These are phyloP conservation scores for Dermatemys mawii DNA, from an alignment of 2,113 vertebrate genomes.

Conservation along the genomic window DNA sequence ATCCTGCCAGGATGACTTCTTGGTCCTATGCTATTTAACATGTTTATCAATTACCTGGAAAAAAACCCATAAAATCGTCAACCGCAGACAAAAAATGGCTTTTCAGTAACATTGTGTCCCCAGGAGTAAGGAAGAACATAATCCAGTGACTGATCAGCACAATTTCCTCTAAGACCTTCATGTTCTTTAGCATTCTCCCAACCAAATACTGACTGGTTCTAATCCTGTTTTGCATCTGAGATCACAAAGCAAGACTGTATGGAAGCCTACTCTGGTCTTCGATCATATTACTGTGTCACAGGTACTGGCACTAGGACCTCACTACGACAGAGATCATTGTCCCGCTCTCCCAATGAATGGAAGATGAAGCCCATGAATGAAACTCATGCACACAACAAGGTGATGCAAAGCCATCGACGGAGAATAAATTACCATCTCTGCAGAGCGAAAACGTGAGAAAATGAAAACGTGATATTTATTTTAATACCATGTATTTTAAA, in stretches of 20 bases:
- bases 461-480: conserved; percentile 49
- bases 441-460: conserved; percentile 8
- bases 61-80: background rate
- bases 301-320: background rate
- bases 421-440: background rate
- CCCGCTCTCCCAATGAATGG: background rate
- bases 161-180: background rate
- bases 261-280: background rate
- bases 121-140: accelerated
- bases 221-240: background rate
- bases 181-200: background rate
- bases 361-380: background rate
- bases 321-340: accelerated
- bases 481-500: conserved; percentile 68
- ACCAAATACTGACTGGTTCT: background rate
- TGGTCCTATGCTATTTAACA: background rate
- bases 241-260: background rate
- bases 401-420: background rate
- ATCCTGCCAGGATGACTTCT: background rate
- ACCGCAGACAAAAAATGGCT: background rate
- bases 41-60: background rate
- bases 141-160: background rate
- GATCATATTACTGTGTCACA: accelerated
- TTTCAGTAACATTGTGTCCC: accelerated
- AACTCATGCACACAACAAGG: background rate